These are phyloP conservation scores for Pogonus chalceus DNA, from an alignment of 1,140 invertebrate species.

Conservation along the genomic window DNA sequence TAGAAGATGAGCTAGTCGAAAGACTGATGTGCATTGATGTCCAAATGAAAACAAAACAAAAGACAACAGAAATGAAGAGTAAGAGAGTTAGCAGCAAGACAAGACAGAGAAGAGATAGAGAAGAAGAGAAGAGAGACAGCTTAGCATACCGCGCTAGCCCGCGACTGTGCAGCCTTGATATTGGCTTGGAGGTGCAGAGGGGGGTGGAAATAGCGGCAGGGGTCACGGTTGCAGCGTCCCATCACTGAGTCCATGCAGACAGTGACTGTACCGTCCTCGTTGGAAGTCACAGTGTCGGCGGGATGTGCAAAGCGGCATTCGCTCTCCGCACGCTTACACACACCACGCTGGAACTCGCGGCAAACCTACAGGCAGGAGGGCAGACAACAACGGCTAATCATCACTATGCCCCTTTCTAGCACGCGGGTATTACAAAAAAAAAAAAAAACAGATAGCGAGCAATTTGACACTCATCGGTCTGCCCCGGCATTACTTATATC, in stretches of 20 bases:
- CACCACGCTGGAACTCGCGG: slow-evolving; percentile 95
- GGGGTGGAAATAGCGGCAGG: slow-evolving; percentile 95
- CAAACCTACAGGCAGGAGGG: slow-evolving; percentile 70
- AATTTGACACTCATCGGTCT: too few relatives aligned
- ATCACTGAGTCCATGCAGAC: slow-evolving; percentile 99
- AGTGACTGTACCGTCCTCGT: slow-evolving; percentile 91
- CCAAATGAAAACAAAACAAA: neutral
- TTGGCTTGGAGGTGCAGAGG: slow-evolving; percentile 96
- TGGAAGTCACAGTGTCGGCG: slow-evolving; percentile 83
- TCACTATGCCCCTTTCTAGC: neutral
- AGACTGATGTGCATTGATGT: neutral
- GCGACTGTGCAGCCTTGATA: slow-evolving; percentile 93
- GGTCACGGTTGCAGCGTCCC: slow-evolving; percentile 90
- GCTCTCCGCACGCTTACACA: slow-evolving; percentile 88
- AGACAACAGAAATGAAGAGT: slow-evolving; percentile 17
- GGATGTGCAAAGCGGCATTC: slow-evolving; percentile 98
- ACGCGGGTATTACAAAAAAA: too few relatives aligned
- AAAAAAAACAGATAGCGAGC: too few relatives aligned
- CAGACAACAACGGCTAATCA: neutral
- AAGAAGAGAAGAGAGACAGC: slow-evolving; percentile 39
- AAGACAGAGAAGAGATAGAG: slow-evolving; percentile 32
- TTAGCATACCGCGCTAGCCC: slow-evolving; percentile 88
- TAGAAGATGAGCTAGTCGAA: too few relatives aligned
- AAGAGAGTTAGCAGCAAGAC: slow-evolving; percentile 25
- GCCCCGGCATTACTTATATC: too few relatives aligned